A percentile compares a stretch with the other conserved stretches of the same genome.
Conservation (phyloP, 2,113 vertebrate genomes). For the Strigops habroptila region DNA sequence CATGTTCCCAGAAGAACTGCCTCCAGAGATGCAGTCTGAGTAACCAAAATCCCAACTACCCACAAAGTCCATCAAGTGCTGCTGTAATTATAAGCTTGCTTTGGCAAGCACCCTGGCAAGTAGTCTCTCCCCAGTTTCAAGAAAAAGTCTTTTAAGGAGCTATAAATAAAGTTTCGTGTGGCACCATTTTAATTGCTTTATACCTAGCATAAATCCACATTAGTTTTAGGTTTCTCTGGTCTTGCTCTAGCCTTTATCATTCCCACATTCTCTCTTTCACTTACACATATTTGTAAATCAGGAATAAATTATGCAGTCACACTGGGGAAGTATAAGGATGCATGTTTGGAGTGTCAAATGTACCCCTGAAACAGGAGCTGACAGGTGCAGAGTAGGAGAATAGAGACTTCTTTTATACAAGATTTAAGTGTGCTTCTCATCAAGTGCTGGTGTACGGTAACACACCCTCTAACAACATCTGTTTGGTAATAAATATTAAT, state of each 20-base stretch:
- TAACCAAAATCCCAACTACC: not conserved
- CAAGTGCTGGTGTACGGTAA: not conserved
- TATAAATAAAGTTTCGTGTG: conserved; percentile 28
- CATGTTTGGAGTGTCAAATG: not conserved
- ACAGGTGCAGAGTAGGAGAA: conserved; percentile 37
- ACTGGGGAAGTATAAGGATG: not conserved
- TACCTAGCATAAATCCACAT: not conserved
- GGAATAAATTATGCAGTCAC: not conserved
- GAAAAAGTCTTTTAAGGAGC: conserved; percentile 23
- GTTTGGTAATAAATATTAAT: conserved; percentile 31
- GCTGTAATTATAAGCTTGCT: not conserved
- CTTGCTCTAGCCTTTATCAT: not conserved
- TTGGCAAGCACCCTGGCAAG: not conserved
- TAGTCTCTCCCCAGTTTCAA: not conserved
- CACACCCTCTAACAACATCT: not conserved
- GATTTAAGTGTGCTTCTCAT: not conserved
- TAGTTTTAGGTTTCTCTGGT: not conserved
- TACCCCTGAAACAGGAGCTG: conserved; percentile 19
- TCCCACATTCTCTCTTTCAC: not conserved
- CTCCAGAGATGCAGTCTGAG: not conserved
- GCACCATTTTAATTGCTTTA: not conserved
- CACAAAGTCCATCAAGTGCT: not conserved
- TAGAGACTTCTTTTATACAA: not conserved
- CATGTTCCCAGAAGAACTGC: not conserved
- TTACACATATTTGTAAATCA: not conserved